These are phyloP conservation scores for Periophthalmus modestus DNA, from an alignment of 2,113 vertebrate species.

Conservation along the genomic window DNA sequence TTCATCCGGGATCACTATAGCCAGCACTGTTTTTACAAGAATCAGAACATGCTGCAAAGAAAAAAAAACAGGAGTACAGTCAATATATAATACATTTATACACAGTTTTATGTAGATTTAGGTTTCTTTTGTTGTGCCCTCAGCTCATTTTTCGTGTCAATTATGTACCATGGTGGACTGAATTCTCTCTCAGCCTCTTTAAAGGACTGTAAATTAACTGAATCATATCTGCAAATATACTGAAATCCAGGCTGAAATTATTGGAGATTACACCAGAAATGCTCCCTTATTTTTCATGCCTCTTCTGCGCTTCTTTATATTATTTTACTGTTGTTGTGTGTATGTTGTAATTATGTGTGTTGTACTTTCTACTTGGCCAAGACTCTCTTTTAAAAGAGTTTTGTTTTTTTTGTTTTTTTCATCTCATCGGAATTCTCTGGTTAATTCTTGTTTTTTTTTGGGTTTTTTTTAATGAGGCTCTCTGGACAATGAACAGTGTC, in stretches of 20 bases:
- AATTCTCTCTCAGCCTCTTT: too few relatives aligned
- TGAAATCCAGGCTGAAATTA: too few relatives aligned
- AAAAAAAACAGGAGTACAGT: neutral
- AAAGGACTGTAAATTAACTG: too few relatives aligned
- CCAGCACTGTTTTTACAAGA: slow-evolving; percentile 71
- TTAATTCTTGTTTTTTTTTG: too few relatives aligned
- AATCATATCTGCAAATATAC: too few relatives aligned
- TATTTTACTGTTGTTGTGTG: neutral
- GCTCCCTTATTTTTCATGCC: neutral
- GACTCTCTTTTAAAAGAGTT: neutral
- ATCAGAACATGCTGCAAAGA: slow-evolving; percentile 76
- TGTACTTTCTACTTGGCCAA: neutral
- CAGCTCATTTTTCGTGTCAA: too few relatives aligned
- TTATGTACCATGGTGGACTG: too few relatives aligned
- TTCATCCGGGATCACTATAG: slow-evolving; percentile 79
- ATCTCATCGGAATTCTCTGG: too few relatives aligned
- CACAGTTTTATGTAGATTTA: too few relatives aligned
- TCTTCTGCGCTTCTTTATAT: neutral
- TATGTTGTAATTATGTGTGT: neutral
- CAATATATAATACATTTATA: neutral
- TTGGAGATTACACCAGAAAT: too few relatives aligned
- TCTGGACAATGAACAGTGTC: neutral
- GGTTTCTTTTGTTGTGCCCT: too few relatives aligned
- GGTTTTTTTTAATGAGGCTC: too few relatives aligned
- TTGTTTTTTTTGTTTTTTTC: neutral